Conservation (phyloP, 2,113 vertebrate genomes). For the Melierax canorus region DNA sequence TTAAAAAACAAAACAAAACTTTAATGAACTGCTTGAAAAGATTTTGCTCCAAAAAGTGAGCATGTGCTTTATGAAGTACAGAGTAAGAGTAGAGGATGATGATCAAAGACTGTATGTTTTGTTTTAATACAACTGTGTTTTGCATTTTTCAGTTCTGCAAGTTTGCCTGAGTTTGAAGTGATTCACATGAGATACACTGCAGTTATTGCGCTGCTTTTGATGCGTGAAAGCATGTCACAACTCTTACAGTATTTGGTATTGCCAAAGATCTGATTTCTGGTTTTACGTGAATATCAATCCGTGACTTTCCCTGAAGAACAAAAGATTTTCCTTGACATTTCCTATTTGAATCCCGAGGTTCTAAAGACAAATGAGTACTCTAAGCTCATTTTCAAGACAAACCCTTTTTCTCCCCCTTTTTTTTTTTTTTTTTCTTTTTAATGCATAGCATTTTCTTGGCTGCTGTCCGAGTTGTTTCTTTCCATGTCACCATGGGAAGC, state of each 20-base stretch:
- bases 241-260: accelerated
- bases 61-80: neutral
- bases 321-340: neutral
- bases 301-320: neutral
- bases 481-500: neutral
- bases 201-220: neutral
- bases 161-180: neutral
- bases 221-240: accelerated
- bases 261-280: neutral
- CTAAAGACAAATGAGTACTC: neutral
- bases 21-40: neutral
- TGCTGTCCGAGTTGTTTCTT: neutral
- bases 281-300: accelerated
- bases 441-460: neutral
- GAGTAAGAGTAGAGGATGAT: neutral
- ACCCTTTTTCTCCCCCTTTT: neutral
- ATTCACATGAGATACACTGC: accelerated
- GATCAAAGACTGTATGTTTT: neutral
- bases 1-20: too few relatives aligned
- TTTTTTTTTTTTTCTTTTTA: too few relatives aligned
- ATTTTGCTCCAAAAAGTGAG: neutral
- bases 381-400: neutral
- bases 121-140: neutral
- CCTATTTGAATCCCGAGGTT: neutral
- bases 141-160: accelerated